phyloP scores from a whole-genome alignment of 64 coral and sea anemone genomes.

The Montipora foliosa region DNA sequence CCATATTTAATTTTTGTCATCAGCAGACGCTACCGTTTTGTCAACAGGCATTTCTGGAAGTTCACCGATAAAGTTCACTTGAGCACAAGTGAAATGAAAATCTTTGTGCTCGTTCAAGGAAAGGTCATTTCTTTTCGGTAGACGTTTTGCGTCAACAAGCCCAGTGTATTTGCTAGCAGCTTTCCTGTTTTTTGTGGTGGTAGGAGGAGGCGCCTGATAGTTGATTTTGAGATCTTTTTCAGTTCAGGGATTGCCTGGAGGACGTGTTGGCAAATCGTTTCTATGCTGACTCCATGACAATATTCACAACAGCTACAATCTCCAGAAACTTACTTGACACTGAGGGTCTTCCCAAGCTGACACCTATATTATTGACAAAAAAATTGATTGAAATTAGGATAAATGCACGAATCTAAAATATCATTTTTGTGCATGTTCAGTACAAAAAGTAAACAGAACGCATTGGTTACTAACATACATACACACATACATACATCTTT shows the following conservation, averaged over 20 bases:
- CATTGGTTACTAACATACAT: neutral
- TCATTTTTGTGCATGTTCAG: no score
- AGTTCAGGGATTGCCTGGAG: slow-evolving; percentile 44
- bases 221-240: slow-evolving; percentile 37
- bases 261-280: slow-evolving; percentile 36
- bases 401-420: no score
- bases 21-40: neutral
- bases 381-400: no score
- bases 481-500: neutral
- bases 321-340: neutral
- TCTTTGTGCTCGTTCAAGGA: slow-evolving; percentile 28
- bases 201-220: slow-evolving; percentile 45
- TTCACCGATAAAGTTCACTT: slow-evolving; percentile 29
- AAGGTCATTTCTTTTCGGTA: slow-evolving; percentile 38
- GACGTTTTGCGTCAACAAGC: slow-evolving; percentile 19
- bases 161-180: slow-evolving; percentile 9
- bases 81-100: slow-evolving; percentile 49
- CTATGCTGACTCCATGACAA: slow-evolving; percentile 1
- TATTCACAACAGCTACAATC: slow-evolving; percentile 9
- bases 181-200: slow-evolving; percentile 2
- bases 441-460: no score
- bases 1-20: no score
- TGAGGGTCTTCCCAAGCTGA: neutral
- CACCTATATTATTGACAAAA: no score
- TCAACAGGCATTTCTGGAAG: slow-evolving; percentile 39